These are phyloP conservation scores for Sorex maritimensis DNA, from an alignment of 2,797 vertebrate genomes.

Conservation along the genomic window DNA sequence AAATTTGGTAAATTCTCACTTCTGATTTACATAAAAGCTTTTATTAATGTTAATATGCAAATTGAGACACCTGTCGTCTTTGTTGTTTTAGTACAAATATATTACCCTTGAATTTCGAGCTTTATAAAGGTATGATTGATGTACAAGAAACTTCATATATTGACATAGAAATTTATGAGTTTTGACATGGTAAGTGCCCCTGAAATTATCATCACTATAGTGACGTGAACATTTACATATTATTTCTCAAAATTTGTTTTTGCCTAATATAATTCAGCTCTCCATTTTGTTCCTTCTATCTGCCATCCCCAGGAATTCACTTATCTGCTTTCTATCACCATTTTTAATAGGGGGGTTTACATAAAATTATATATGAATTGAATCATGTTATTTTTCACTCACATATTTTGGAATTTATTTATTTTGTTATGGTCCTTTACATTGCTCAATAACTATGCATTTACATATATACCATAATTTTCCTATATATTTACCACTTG, in stretches of 20 bases:
- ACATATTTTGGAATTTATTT: neutral
- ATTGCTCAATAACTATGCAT: slow-evolving; percentile 9
- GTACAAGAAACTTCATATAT: neutral
- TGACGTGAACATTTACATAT: neutral
- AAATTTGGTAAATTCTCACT: neutral
- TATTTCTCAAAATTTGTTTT: neutral
- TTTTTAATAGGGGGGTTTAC: neutral
- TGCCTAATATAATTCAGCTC: neutral
- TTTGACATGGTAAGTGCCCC: neutral
- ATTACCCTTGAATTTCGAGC: neutral
- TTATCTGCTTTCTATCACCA: neutral
- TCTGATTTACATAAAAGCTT: neutral
- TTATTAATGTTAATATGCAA: neutral
- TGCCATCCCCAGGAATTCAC: neutral
- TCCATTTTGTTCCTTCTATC: neutral
- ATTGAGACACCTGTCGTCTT: neutral
- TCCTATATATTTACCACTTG: neutral
- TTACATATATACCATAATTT: neutral
- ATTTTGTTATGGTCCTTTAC: slow-evolving; percentile 14
- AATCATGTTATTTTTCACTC: slow-evolving; percentile 41
- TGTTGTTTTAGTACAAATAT: neutral
- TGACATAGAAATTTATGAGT: neutral
- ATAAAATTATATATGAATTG: slow-evolving; percentile 12
- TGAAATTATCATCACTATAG: neutral
- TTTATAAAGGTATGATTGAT: neutral